phyloP scores from a whole-genome alignment of 2,888 invertebrate genomes.

The Stegana nigrithorax region DNA sequence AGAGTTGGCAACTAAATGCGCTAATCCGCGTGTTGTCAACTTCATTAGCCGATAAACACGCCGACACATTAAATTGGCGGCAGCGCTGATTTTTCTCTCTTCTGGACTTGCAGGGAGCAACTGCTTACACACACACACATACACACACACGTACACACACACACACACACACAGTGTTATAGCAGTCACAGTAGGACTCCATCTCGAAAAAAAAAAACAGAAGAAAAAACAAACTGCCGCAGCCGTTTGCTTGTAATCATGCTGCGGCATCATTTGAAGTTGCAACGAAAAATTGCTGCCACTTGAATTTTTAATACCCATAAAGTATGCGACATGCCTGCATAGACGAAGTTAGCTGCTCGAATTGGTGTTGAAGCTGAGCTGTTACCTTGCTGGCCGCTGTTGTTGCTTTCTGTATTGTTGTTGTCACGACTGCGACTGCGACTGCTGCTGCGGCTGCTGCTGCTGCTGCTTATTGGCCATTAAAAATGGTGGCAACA shows the following conservation, averaged over 20 bases:
- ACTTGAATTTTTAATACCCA: constrained; percentile 66
- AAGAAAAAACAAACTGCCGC: constrained; percentile 20
- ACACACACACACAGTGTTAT: constrained; percentile 31
- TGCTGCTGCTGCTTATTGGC: constrained; percentile 42
- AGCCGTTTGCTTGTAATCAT: constrained; percentile 28
- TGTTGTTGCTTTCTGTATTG: not conserved
- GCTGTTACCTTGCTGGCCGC: not conserved
- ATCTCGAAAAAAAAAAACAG: no score
- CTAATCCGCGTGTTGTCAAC: constrained; percentile 70
- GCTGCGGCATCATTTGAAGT: constrained; percentile 63
- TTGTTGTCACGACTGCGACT: no score
- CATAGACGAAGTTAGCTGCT: constrained; percentile 1
- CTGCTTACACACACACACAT: not conserved
- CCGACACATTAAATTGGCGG: constrained; percentile 65
- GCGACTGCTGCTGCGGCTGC: constrained; percentile 29
- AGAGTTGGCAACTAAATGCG: constrained; percentile 65
- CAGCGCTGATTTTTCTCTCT: constrained; percentile 22
- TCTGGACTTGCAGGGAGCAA: not conserved
- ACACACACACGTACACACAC: no score
- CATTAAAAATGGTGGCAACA: constrained; percentile 42
- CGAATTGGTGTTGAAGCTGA: not conserved
- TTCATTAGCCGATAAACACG: constrained; percentile 69
- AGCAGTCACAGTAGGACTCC: constrained; percentile 26
- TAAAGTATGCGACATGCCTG: constrained; percentile 54
- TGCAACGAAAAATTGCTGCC: constrained; percentile 66